Conservation (phyloP, 2,113 vertebrate genomes). For the Podiceps cristatus region DNA sequence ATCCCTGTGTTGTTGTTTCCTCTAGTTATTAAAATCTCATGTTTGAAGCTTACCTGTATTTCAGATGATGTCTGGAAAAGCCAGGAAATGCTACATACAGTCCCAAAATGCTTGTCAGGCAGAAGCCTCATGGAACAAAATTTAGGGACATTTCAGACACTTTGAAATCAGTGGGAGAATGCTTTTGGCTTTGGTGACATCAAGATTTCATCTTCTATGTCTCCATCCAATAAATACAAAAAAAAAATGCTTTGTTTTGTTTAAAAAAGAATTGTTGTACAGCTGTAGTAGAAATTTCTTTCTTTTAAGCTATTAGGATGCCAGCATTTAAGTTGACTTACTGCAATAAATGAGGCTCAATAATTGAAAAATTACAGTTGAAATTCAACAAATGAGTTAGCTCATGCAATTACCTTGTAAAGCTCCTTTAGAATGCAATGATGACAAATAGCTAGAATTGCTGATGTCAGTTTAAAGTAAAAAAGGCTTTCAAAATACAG, state of each 20-base stretch:
- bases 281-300: neutral
- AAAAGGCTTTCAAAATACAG: neutral
- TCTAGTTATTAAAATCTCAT: neutral
- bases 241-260: neutral
- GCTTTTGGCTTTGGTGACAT: neutral
- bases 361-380: neutral
- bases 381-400: neutral
- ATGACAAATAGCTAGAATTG: neutral
- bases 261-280: neutral
- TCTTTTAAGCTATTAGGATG: neutral
- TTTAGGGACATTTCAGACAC: neutral
- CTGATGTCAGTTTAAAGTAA: neutral
- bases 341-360: neutral
- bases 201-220: neutral
- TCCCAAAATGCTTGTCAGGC: neutral
- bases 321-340: neutral
- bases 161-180: neutral
- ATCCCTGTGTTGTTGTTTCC: neutral
- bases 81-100: neutral
- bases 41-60: neutral
- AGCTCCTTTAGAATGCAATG: neutral
- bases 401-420: neutral
- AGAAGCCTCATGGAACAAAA: neutral
- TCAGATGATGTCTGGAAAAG: neutral
- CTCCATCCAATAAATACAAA: neutral